phyloP scores from a whole-genome alignment of 2,113 vertebrate genomes.

The Spea multiplicata region DNA sequence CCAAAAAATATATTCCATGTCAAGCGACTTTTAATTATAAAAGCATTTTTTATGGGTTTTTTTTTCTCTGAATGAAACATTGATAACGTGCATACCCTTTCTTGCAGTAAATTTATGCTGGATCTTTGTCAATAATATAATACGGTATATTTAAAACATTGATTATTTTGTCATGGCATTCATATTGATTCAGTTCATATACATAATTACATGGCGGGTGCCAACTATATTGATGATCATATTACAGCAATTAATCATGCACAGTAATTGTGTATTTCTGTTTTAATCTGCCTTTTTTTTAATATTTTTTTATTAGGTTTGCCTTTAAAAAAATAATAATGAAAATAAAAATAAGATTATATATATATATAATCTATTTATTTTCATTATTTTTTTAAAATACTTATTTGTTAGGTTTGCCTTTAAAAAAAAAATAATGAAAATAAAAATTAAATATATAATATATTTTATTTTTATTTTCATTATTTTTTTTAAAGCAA shows the following conservation, averaged over 20 bases:
- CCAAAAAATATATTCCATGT: neutral
- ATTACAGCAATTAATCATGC: neutral
- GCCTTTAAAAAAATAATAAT: too few species aligned
- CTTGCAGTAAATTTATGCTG: slow-evolving; percentile 3
- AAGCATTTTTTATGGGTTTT: neutral
- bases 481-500: too few species aligned
- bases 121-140: neutral
- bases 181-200: neutral
- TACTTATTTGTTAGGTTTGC: too few species aligned
- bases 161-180: slow-evolving; percentile 10
- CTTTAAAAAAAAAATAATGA: too few species aligned
- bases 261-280: neutral
- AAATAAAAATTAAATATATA: too few species aligned
- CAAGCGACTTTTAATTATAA: neutral
- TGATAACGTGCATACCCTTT: neutral
- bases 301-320: neutral
- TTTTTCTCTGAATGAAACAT: neutral
- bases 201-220: slow-evolving; percentile 1
- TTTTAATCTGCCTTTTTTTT: neutral
- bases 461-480: too few species aligned
- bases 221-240: slow-evolving; percentile 5
- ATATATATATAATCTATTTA: too few species aligned
- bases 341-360: neutral
- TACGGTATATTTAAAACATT: slow-evolving; percentile 7
- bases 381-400: too few species aligned